phyloP scores from a whole-genome alignment of 2,888 invertebrate species.

The Hylaea fasciaria region DNA sequence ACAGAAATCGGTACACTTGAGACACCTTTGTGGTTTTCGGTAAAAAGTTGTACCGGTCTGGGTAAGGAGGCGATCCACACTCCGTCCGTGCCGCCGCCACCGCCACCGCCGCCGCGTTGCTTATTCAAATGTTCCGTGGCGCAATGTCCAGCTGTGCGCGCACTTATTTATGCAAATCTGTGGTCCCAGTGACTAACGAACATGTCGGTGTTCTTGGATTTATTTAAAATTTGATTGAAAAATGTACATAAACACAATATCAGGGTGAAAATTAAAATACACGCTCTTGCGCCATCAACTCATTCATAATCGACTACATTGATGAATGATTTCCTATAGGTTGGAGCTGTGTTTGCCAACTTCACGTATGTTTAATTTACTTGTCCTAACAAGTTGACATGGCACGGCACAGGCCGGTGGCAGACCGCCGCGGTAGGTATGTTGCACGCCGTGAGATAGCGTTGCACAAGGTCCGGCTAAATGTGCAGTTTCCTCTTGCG shows the following conservation, averaged over 20 bases:
- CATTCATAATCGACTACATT: neutral
- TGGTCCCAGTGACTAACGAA: conserved; percentile 3
- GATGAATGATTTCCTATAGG: neutral
- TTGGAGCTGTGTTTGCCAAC: conserved; percentile 3
- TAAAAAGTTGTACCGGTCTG: neutral
- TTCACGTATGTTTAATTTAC: conserved; percentile 11
- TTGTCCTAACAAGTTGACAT: conserved; percentile 4
- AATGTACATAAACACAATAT: conserved; percentile 10
- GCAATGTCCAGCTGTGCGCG: neutral
- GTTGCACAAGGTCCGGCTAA: conserved; percentile 25
- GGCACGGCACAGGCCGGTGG: neutral
- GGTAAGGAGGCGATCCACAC: neutral
- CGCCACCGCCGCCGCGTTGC: neutral
- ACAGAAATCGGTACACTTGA: too few relatives aligned
- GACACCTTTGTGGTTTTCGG: too few relatives aligned
- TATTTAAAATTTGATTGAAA: conserved; percentile 13
- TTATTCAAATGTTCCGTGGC: neutral
- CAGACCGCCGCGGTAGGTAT: neutral
- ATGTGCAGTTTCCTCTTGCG: conserved; percentile 36
- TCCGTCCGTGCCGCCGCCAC: neutral
- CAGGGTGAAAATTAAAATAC: conserved; percentile 7
- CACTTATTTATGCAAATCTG: conserved; percentile 4
- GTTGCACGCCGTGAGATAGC: conserved; percentile 2
- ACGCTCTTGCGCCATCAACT: neutral
- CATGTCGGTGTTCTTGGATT: conserved; percentile 13